Conservation (phyloP, 2,113 vertebrate species). For the Nesogale talazaci region DNA sequence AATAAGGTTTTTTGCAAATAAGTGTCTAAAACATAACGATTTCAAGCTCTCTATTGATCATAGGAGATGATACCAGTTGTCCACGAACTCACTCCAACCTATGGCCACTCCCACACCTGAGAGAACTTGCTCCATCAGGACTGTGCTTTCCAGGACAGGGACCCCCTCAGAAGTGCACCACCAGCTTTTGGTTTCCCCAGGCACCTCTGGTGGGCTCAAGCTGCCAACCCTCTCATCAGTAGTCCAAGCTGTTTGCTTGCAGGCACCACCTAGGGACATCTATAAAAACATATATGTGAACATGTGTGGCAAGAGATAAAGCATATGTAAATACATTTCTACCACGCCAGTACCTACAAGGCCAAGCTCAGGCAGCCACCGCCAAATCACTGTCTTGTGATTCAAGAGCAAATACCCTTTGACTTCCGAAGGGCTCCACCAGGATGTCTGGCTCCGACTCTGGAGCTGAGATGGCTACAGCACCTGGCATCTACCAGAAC, state of each 20-base stretch:
- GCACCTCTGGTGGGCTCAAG: background rate
- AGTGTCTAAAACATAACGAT: constrained; percentile 30
- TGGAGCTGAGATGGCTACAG: background rate
- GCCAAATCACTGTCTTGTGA: background rate
- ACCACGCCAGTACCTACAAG: background rate
- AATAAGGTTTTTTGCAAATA: constrained; percentile 19
- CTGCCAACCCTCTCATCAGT: background rate
- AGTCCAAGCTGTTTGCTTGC: background rate
- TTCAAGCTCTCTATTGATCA: background rate
- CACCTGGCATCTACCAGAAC: background rate
- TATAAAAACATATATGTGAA: background rate
- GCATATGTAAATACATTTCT: background rate
- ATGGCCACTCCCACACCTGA: background rate
- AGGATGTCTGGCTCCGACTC: background rate
- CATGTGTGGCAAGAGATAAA: background rate
- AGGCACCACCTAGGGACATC: background rate
- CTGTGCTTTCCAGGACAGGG: background rate
- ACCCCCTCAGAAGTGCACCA: background rate
- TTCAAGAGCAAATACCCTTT: background rate
- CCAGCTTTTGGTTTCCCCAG: background rate
- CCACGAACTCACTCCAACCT: background rate
- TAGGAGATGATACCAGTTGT: background rate
- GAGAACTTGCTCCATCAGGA: background rate
- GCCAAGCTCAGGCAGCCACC: background rate
- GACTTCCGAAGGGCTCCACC: background rate